Percentiles rank a stretch among this genome's conserved stretches.
Conservation (phyloP, 1,140 invertebrate genomes). For the Neotoxoptera formosana region DNA sequence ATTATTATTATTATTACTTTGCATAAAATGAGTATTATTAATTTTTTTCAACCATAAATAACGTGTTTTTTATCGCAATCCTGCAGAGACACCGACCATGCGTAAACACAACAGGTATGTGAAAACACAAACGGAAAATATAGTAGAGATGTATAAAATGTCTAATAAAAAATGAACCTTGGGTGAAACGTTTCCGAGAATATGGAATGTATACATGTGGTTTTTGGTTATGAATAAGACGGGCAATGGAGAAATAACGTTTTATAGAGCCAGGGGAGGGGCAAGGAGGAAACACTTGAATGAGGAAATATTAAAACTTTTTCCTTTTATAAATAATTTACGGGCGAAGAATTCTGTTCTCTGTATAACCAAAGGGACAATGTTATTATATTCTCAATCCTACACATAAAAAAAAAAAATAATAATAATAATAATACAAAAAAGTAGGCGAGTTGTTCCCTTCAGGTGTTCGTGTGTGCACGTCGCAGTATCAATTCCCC, state of each 20-base stretch:
- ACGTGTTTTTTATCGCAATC: constrained; percentile 1
- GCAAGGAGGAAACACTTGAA: constrained; percentile 17
- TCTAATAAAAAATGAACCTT: constrained; percentile 35
- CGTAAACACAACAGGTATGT: constrained; percentile 20
- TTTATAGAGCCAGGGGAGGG: not conserved
- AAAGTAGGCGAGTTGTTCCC: not conserved
- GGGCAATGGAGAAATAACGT: not conserved
- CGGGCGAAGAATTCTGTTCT: constrained; percentile 27
- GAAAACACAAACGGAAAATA: constrained; percentile 6
- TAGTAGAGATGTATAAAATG: not conserved
- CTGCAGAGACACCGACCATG: not conserved
- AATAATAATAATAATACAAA: not conserved
- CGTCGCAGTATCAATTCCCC: constrained; percentile 28
- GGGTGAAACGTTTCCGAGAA: constrained; percentile 25
- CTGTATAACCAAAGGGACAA: not conserved
- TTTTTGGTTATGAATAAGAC: constrained; percentile 31
- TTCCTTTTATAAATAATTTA: constrained; percentile 46
- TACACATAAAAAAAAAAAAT: constrained; percentile 11
- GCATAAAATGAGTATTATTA: constrained; percentile 16
- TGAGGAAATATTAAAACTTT: constrained; percentile 36
- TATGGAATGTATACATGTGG: not conserved
- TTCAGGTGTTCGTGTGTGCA: not conserved
- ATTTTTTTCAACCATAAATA: constrained; percentile 40
- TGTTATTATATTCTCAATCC: constrained; percentile 41
- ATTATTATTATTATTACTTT: not conserved